These are phyloP conservation scores for Monoplex corrugatus DNA, from an alignment of 2,888 invertebrate species.

Conservation along the genomic window DNA sequence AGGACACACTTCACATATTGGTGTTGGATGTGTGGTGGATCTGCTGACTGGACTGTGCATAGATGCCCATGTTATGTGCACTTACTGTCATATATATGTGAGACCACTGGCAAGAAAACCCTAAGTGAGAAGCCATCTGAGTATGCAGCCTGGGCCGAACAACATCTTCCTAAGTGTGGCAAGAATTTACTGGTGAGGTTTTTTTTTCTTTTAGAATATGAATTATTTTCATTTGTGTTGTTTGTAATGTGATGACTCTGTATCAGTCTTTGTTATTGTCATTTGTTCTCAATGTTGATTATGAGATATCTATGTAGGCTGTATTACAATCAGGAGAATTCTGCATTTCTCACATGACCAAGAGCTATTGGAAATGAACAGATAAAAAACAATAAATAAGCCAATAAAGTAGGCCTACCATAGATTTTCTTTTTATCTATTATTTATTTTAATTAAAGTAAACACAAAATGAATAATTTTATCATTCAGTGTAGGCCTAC, in stretches of 20 bases:
- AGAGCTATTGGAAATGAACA: too few relatives aligned
- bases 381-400: too few relatives aligned
- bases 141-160: constrained; percentile 6
- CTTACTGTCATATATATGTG: neutral
- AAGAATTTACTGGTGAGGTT: neutral
- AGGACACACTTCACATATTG: constrained; percentile 41
- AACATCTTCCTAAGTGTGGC: neutral
- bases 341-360: too few relatives aligned
- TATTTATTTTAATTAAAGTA: too few relatives aligned
- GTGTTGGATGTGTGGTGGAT: constrained; percentile 44
- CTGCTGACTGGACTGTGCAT: constrained; percentile 33
- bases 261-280: neutral
- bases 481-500: too few relatives aligned
- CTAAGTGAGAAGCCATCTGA: neutral
- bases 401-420: too few relatives aligned
- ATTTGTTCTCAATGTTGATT: neutral
- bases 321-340: too few relatives aligned
- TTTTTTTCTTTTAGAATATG: neutral
- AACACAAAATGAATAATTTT: too few relatives aligned
- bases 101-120: neutral
- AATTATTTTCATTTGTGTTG: too few relatives aligned
- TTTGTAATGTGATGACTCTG: too few relatives aligned
- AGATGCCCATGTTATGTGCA: neutral
- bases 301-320: too few relatives aligned
- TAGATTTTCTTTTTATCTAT: neutral